Percentiles rank a stretch among this genome's conserved stretches.
These are phyloP conservation scores for Ceriagrion tenellum DNA, from an alignment of 2,888 invertebrate species.

Conservation along the genomic window DNA sequence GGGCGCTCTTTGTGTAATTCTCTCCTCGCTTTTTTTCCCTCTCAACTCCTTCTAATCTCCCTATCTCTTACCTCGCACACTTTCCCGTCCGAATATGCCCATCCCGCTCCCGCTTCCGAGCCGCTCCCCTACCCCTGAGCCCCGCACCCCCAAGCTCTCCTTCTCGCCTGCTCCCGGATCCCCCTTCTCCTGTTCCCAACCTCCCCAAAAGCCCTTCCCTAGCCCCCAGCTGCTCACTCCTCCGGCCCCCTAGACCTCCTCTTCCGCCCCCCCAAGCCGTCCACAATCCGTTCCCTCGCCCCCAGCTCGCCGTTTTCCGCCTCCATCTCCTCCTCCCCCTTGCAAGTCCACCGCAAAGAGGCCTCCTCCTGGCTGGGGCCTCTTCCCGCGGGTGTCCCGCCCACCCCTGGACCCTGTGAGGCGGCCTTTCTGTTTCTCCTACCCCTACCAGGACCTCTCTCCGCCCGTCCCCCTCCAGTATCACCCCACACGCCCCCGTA, in stretches of 20 bases:
- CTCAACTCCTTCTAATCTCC: conserved; percentile 64
- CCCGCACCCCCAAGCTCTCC: no score
- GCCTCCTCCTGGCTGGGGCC: not conserved
- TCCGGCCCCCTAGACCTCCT: not conserved
- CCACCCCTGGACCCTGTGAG: not conserved
- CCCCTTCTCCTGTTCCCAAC: conserved; percentile 71
- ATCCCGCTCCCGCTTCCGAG: not conserved
- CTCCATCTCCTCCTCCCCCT: conserved; percentile 68
- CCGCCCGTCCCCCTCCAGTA: conserved; percentile 71
- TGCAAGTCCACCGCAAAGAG: conserved; percentile 69
- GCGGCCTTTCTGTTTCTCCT: conserved; percentile 52
- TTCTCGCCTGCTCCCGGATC: conserved; percentile 10
- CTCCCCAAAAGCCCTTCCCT: conserved; percentile 70
- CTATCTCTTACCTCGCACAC: conserved; percentile 70
- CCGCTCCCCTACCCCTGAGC: not conserved
- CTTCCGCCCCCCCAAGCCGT: not conserved
- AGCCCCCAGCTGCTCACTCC: no score
- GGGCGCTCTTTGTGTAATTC: conserved; percentile 60
- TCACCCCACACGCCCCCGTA: conserved; percentile 71
- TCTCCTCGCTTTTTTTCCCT: conserved; percentile 53
- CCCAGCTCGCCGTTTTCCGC: not conserved
- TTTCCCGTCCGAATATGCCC: conserved; percentile 70
- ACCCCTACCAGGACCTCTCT: conserved; percentile 72
- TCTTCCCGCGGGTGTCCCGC: conserved; percentile 34
- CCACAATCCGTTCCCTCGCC: no score